phyloP scores from a whole-genome alignment of 2,113 vertebrate genomes.

The Hydrolagus affinis region DNA sequence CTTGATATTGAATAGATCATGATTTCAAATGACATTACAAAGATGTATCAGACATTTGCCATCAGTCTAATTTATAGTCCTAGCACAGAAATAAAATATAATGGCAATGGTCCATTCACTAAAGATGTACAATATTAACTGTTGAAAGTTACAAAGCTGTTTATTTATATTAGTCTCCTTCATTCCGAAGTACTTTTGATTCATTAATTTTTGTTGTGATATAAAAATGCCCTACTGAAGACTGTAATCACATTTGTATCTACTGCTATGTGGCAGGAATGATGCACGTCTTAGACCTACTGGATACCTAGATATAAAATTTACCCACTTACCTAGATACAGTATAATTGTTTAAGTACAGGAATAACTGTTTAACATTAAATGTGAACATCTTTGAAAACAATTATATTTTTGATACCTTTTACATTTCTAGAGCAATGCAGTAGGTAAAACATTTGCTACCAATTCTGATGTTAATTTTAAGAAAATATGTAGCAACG shows the following conservation, averaged over 20 bases:
- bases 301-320: no score
- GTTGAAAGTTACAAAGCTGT: neutral
- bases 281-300: neutral
- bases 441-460: neutral
- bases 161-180: neutral
- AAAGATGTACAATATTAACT: neutral
- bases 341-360: no score
- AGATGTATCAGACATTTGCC: neutral
- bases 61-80: neutral
- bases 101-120: neutral
- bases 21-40: constrained; percentile 8
- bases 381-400: neutral
- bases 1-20: neutral
- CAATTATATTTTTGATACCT: neutral
- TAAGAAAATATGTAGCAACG: neutral
- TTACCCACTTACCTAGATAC: no score
- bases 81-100: neutral
- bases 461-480: neutral
- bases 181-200: neutral
- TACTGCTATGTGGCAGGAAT: neutral
- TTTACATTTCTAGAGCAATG: neutral
- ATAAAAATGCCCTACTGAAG: neutral
- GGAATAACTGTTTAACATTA: no score
- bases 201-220: neutral
- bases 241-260: neutral